These are phyloP conservation scores for Marcusenius ussheri DNA, from an alignment of 2,113 vertebrate species.

Conservation along the genomic window DNA sequence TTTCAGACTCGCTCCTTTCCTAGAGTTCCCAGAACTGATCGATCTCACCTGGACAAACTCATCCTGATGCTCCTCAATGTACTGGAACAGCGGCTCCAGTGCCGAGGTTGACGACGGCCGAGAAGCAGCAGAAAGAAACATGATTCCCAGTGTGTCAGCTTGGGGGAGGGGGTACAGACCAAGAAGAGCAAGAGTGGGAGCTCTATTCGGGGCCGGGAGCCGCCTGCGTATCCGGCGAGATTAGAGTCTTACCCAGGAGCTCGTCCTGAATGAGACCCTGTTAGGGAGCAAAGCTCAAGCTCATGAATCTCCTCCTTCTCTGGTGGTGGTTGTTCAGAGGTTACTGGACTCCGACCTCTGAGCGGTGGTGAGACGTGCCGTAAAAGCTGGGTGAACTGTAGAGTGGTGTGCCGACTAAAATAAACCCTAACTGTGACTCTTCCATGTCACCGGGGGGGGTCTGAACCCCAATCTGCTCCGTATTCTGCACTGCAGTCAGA, in stretches of 20 bases:
- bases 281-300: neutral
- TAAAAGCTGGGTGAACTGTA: neutral
- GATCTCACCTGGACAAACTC: constrained; percentile 26
- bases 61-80: constrained; percentile 27
- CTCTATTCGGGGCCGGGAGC: neutral
- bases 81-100: constrained; percentile 22
- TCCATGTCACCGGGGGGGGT: neutral
- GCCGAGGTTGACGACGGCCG: neutral
- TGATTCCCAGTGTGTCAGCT: neutral
- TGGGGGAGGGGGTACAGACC: neutral
- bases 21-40: neutral
- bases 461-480: neutral
- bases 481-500: neutral
- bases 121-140: neutral
- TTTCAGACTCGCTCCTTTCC: neutral
- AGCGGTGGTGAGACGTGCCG: neutral
- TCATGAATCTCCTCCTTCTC: neutral
- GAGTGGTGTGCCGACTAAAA: neutral
- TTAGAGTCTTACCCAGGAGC: neutral
- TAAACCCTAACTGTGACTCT: neutral
- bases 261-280: neutral
- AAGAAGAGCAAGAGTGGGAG: neutral
- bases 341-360: neutral
- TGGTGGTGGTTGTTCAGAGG: neutral
- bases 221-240: neutral